Evolutionary conservation across 2,797 vertebrate species (phyloP).

Genomic region (Clarias platycephalus): DNA sequence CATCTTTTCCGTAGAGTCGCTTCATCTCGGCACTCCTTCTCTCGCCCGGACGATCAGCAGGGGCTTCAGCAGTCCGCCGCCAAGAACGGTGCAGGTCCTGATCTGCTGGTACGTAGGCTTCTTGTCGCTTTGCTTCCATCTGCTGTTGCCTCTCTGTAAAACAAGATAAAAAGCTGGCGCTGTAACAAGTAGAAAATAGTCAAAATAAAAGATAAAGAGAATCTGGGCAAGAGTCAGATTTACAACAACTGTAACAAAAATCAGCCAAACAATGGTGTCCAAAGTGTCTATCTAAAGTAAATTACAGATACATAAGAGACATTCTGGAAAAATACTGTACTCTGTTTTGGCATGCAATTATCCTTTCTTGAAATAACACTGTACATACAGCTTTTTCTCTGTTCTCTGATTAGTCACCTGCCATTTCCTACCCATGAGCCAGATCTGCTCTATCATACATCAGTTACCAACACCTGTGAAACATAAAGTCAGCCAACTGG

Average conservation of each 20-base stretch:
- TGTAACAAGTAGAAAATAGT: not conserved
- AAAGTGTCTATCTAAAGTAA: not conserved
- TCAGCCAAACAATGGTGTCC: not conserved
- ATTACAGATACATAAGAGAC: not conserved
- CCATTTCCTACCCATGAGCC: not conserved
- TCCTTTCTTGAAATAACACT: not conserved
- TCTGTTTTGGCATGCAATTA: not conserved
- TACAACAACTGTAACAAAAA: not conserved
- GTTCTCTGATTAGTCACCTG: not conserved
- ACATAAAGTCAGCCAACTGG: not conserved
- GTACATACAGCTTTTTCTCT: not conserved
- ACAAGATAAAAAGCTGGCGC: not conserved
- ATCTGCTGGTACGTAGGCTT: constrained; percentile 79
- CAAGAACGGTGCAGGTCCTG: constrained; percentile 76
- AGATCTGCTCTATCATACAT: not conserved
- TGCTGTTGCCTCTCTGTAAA: constrained; percentile 86
- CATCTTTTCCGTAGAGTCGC: constrained; percentile 81
- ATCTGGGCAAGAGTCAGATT: not conserved
- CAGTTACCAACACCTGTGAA: not conserved
- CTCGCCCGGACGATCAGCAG: constrained; percentile 82
- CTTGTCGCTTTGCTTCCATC: constrained; percentile 78
- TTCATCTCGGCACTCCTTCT: constrained; percentile 86
- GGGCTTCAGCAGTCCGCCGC: constrained; percentile 72
- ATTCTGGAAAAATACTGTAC: not conserved
- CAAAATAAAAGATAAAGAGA: not conserved